Base-by-base conservation (phyloP, 2,113 vertebrate species). In the Apus apus region DNA sequence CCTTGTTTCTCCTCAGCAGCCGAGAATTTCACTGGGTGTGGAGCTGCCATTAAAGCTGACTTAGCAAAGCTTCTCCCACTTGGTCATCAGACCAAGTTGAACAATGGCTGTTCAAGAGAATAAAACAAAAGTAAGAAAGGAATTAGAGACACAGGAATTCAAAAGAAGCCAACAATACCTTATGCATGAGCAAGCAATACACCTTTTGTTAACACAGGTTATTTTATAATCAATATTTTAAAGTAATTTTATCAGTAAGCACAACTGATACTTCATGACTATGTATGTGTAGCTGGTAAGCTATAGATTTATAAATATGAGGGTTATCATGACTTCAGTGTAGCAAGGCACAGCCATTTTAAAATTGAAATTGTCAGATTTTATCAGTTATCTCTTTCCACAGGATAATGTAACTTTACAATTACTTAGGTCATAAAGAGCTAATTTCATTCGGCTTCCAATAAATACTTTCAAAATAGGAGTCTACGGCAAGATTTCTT, bases 161-260 rank as follows among this genome's bases (percentile, higher is more conserved):
- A 95, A 94, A 93, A 65, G 32, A 60, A 77, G 74, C 62, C 91
- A 96, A 95, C 67, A 83, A 21, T 17, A 85, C 81, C 86, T 62
- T 53, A n/a, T 75, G 94, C 92, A 90, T 67, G 85, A 94, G 78
- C 46, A 72, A 85, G 87, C 70, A 94, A 86, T 85, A 84, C 56
- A 78, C 64, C 93, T 91, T 57, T 92, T 93, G 58, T 96, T 96
- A 96, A 92, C 93, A 91, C 34, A 67, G 88, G 84, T 93, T 95
- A 95, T 87, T 92, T 93, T 71, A 87, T 95, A 95, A 97, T 97
- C 96, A 95, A 97, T 97, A 96, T 78, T 96, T 97, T 89, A 97
- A 43, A 96, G 90, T 87, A 87, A 96, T 96, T 96, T 95, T 87
- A 92, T 95, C 96, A 91, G 62, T 81, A 91, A 94, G 77, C 34